Evolutionary conservation across 2,888 invertebrate species (phyloP), one percentile per base, ranked within the genome.

Genomic region (Latrodectus hesperus): DNA sequence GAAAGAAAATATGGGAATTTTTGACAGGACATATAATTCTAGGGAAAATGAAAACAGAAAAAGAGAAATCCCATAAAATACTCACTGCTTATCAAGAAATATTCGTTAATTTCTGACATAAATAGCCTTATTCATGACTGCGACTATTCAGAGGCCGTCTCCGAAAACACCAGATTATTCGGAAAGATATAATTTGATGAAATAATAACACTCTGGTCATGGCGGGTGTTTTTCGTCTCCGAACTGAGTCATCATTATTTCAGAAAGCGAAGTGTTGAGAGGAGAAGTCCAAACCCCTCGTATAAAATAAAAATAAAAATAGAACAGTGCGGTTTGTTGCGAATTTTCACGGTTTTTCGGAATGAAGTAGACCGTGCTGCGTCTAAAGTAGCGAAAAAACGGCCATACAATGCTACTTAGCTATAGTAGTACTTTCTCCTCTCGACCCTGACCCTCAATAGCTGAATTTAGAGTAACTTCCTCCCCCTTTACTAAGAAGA

Each of bases 361-460:
- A 85, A 64, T 80, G 79, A 81, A 81, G 73, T 73, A 60, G 67
- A 73, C 22, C 17, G n/a, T 53, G 65, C 60, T 16, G 65, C 22
- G 64, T 17, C 9, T 64, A 65, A 55, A 78, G 78, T 68, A 78
- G 84, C 78, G 72, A 72, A 38, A 60, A 68, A 73, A 68, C 67
- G 60, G 51, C 53, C 70, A 38, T 17, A 86, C 86, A 80, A 86
- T 76, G 53, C 75, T 16, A 52, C 68, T 70, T 78, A 70, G 70
- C 38, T 76, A 76, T 76, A 71, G 70, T 26, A 60, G 67, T 64
- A 77, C 81, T 80, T 80, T 86, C 80, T 73, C 80, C 52, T 52
- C 68, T n/a, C 72, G 81, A 81, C 86, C 86, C 77, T 87, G 86
- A 87, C 86, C 86, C 73, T 26, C 70, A 52, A n/a, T 60, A 75